A percentile compares a stretch with the other conserved stretches of the same genome.
Evolutionary conservation across 2,797 vertebrate species (phyloP).

Genomic region (Clarias pachynema): DNA sequence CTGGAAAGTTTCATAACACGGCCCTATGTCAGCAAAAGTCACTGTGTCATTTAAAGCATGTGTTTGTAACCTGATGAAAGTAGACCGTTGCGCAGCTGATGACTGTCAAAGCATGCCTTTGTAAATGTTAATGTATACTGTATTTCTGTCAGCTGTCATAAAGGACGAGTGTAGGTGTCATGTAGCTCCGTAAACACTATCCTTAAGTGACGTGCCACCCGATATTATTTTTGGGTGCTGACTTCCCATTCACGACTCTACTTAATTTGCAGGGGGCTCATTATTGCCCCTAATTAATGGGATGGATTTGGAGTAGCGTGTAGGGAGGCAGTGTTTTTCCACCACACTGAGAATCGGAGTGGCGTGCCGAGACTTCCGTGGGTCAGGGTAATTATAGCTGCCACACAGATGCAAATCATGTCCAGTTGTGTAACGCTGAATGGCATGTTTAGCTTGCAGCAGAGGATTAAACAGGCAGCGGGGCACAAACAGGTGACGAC

Average conservation of each 20-base stretch:
- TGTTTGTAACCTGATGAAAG: not conserved
- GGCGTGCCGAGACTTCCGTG: constrained; percentile 46
- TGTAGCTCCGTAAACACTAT: not conserved
- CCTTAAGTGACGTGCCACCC: not conserved
- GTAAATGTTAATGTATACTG: not conserved
- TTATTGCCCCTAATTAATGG: constrained; percentile 24
- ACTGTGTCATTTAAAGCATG: not conserved
- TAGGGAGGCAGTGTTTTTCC: constrained; percentile 46
- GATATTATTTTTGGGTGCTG: not conserved
- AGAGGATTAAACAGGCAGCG: constrained; percentile 40
- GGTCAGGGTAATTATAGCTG: constrained; percentile 66
- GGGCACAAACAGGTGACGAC: constrained; percentile 48
- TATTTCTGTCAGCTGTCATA: constrained; percentile 13
- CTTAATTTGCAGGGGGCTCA: constrained; percentile 23
- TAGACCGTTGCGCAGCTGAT: not conserved
- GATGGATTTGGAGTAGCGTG: constrained; percentile 50
- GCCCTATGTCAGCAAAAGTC: not conserved
- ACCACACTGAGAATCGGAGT: constrained; percentile 48
- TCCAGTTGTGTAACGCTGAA: constrained; percentile 28
- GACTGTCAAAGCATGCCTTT: constrained; percentile 3
- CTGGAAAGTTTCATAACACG: not conserved
- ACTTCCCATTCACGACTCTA: constrained; percentile 26
- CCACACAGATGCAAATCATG: constrained; percentile 65
- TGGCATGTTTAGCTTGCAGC: constrained; percentile 15
- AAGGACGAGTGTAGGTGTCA: not conserved